Percentiles rank a stretch among this genome's conserved stretches.
Conservation (phyloP, 2,888 invertebrate genomes). For the Lydus trimaculatus region DNA sequence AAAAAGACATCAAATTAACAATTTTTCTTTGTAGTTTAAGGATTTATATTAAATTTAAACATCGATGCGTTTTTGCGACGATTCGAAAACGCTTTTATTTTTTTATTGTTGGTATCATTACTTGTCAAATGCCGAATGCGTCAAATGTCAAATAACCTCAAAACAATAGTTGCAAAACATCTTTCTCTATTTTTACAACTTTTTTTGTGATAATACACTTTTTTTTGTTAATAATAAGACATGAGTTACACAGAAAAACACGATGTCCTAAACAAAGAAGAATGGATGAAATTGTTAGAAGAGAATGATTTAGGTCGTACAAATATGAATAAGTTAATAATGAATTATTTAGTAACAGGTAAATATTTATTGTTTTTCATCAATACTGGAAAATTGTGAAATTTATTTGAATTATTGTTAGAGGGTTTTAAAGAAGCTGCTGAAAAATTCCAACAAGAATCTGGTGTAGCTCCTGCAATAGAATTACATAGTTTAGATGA, state of each 20-base stretch:
- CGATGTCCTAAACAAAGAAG: slow-evolving; percentile 68
- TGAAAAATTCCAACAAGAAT: slow-evolving; percentile 94
- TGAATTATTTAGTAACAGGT: slow-evolving; percentile 99
- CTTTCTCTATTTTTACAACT: background rate
- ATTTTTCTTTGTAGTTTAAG: no score
- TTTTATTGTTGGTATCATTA: no score
- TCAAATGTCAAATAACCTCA: slow-evolving; percentile 10
- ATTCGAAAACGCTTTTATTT: no score
- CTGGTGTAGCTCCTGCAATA: slow-evolving; percentile 81
- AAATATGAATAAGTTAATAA: slow-evolving; percentile 96
- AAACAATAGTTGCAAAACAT: background rate
- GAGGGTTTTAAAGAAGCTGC: slow-evolving; percentile 97
- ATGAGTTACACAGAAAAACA: slow-evolving; percentile 65
- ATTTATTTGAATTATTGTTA: slow-evolving; percentile 50
- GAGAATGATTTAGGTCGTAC: slow-evolving; percentile 83
- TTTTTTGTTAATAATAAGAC: slow-evolving; percentile 33
- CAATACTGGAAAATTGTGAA: background rate
- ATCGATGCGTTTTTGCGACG: no score
- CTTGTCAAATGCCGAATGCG: no score
- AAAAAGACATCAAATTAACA: no score
- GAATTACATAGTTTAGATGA: slow-evolving; percentile 89
- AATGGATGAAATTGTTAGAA: slow-evolving; percentile 78
- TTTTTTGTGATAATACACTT: slow-evolving; percentile 14
- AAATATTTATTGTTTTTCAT: slow-evolving; percentile 39
- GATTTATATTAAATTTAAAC: no score